Evolutionary conservation across 2,888 invertebrate species (phyloP).

Genomic region (Euphydryas editha): DNA sequence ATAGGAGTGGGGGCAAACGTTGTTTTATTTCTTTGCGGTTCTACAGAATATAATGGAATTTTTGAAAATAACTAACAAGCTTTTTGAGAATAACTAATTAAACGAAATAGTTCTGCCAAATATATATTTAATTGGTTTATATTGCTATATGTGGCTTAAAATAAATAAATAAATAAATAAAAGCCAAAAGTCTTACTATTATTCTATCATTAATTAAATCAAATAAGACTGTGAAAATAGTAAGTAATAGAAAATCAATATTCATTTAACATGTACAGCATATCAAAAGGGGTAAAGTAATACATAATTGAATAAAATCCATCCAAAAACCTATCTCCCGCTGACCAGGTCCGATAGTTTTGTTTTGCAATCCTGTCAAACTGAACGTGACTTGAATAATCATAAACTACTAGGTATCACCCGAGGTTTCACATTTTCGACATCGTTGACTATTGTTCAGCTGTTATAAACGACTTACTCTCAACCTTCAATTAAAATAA

Average conservation of each 20-base stretch:
- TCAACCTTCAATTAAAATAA: too few relatives aligned
- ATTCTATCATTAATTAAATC: not conserved
- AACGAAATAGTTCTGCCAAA: too few relatives aligned
- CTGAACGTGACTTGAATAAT: slow-evolving; percentile 31
- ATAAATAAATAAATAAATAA: too few relatives aligned
- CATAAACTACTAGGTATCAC: not conserved
- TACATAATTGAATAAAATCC: slow-evolving; percentile 14
- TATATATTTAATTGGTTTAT: too few relatives aligned
- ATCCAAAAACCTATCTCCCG: slow-evolving; percentile 12
- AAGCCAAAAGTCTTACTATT: too few relatives aligned
- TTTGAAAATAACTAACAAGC: too few relatives aligned
- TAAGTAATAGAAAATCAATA: not conserved
- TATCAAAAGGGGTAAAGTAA: not conserved
- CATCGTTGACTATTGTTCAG: too few relatives aligned
- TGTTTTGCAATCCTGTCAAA: slow-evolving; percentile 23
- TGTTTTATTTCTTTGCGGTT: too few relatives aligned
- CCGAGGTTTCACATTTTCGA: not conserved
- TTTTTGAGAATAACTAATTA: too few relatives aligned
- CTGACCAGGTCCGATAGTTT: slow-evolving; percentile 21
- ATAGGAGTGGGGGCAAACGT: too few relatives aligned
- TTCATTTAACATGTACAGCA: slow-evolving; percentile 1
- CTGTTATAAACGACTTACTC: not conserved
- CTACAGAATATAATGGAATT: too few relatives aligned
- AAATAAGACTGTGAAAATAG: not conserved
- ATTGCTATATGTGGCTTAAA: too few relatives aligned